A percentile compares a stretch with the other conserved stretches of the same genome.
Conservation (phyloP, 2,797 vertebrate genomes). For the Paramormyrops hopkinsi region DNA sequence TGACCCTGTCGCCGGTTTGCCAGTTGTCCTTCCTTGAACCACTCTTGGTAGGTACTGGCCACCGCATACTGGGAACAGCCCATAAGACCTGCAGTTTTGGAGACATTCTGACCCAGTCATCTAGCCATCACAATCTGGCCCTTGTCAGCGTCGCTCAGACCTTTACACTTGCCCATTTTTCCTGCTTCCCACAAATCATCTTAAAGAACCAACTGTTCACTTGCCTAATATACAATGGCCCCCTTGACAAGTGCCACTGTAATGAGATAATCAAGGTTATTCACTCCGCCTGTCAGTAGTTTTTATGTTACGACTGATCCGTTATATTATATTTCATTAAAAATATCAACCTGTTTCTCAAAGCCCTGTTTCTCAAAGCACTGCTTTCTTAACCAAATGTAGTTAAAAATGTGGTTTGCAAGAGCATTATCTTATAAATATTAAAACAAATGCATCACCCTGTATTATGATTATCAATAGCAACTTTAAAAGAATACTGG, state of each 20-base stretch:
- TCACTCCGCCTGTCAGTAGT: neutral
- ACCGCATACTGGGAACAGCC: neutral
- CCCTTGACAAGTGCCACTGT: neutral
- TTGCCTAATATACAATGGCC: neutral
- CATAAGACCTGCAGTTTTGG: neutral
- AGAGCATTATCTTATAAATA: neutral
- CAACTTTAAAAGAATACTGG: neutral
- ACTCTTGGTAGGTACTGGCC: neutral
- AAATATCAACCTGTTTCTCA: neutral
- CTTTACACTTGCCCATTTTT: neutral
- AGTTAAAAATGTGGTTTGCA: neutral
- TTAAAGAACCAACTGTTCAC: neutral
- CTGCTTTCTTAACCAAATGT: neutral
- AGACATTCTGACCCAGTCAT: neutral
- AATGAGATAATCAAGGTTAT: neutral
- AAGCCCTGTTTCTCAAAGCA: neutral
- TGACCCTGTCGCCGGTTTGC: neutral
- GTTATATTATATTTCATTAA: neutral
- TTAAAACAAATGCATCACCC: neutral
- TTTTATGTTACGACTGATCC: neutral
- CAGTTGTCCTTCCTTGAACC: neutral
- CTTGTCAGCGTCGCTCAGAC: neutral
- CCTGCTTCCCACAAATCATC: neutral
- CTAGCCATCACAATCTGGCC: neutral
- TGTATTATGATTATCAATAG: neutral